Evolutionary conservation across 2,888 invertebrate species (phyloP), one percentile per base, ranked within the genome.

Genomic region (Pristionchus maxplancki): DNA sequence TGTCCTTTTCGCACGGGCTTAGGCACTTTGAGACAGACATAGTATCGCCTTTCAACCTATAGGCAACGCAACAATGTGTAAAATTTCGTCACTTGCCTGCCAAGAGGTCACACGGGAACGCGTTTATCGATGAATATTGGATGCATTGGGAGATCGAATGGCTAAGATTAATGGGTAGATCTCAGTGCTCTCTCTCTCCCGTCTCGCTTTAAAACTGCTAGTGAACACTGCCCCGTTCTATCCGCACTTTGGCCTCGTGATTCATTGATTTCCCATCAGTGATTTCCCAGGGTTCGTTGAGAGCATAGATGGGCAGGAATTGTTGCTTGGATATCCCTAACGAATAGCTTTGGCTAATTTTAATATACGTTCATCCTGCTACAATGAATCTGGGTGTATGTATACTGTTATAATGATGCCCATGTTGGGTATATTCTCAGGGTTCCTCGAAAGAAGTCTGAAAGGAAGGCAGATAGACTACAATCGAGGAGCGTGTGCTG

Each of bases 1-100:
- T 78, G 24, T n/a, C 9, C 78, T 44, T 44, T 78, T 40, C 11
- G 9, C 9, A 0, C 20, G 37, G 37, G 5, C 24, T n/a, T 40
- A 74, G 11, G 74, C 74, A 11, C 13, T 2, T 48, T 28, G 28
- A 24, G 13, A 28, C 48, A 24, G 71, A 37, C 20, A 13, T 20
- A 13, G 40, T 78, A 15, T 48, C 40, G n/a, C 58, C 44, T 40
- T 78, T 78, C 78, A 74, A 6, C 37, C 74, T 1, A 40, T 2
- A 31, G n/a, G 20, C n/a, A 40, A 74, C 24, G 58, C 58, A 74
- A 40, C 24, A 40, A 44, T 44, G 44, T 78, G 78, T 44, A 78
- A 78, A 28, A 78, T 78, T 78, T 78, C 78, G 44, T 78, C 78
- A 78, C 78, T 44, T 74, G 5, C 40, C 24, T 74, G 40, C 40